Base-by-base conservation (phyloP, 2,888 invertebrate species). In the Cataglyphis altisquamis region DNA sequence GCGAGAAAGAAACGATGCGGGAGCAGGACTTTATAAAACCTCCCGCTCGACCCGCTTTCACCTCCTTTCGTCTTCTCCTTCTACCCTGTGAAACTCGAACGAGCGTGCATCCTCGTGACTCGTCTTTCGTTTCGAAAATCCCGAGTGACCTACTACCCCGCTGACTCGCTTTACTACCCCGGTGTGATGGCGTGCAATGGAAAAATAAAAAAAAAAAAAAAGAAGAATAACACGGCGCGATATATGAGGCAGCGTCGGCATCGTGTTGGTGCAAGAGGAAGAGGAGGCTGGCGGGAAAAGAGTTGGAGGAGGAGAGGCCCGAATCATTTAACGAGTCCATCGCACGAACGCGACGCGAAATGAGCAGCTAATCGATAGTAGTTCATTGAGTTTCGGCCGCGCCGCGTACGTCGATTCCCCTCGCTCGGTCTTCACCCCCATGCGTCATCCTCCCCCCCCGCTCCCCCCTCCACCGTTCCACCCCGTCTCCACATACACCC, bases 91-190 rank as follows among this genome's bases (percentile, higher is more conserved):
- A 72, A 72, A 52, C 74, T 63, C 68, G 77, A 63, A 45, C 32
- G 73, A 70, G 72, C 21, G 78, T 32, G 67, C 78, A 68, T 83
- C 70, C 82, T 88, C 77, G 82, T 87, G 86, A 80, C 84, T 86
- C 78, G 85, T 82, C 85, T 85, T 84, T 82, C 84, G 81, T 87
- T 86, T 86, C 77, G 89, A 92, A 92, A 91, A 88, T 88, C 90
- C 88, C 86, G 90, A 84, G 87, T 93, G 93, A 94, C 93, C 94
- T 92, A 94, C 92, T 94, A 93, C 92, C 94, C 94, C 91, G 92
- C 88, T 94, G 93, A 93, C 93, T 93, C 90, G 90, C 73, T 90
- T 92, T 90, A 85, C 91, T 86, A 88, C 91, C 89, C 88, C 85
- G 73, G 72, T 85, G 85, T 82, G 82, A 80, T 84, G 85, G 87